Base-by-base conservation (phyloP, 1,140 invertebrate genomes). In the Apis dorsata region DNA sequence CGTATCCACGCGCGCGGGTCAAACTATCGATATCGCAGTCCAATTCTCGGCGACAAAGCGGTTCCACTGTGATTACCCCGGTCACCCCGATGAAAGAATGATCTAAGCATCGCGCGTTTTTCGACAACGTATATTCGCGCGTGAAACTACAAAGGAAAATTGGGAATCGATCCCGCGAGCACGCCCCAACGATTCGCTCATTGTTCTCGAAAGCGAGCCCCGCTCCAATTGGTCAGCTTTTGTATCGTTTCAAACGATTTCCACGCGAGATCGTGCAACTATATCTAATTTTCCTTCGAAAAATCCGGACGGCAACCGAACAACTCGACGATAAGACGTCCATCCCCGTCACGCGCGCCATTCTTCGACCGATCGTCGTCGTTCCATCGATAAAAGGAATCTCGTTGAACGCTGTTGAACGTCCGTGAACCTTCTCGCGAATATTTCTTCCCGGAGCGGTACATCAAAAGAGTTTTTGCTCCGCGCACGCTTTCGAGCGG, bases 401-500 rank as follows among this genome's bases (percentile, higher is more conserved):
- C 60, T 59, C 24, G 60, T 44, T 21, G 51, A 65, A 55, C 66
- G 15, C 65, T 57, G 51, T 62, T 24, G 59, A 62, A 28, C 69
- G 49, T 73, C 49, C 59, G 28, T 44, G 51, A 74, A 80, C 49
- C 19, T 44, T 75, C 59, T 11, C 49, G 60, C 70, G 71, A 49
- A 57, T 63, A 44, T 55, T 66, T 57, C 79, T 74, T 57, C 62
- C 53, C 71, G 51, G n/a, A 73, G 78, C 78, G 69, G 78, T 55
- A n/a, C 79, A 24, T 81, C 79, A 66, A 75, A 75, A 81, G 79
- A 66, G 49, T 81, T 74, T 74, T 81, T 57, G 60, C 28, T 21
- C 34, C 19, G 24, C 10, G 13, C 59, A 34, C n/a, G 28, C 60
- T 81, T 49, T 57, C 24, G 19, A 80, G 79, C 70, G 60, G 55